Evolutionary conservation across 2,888 invertebrate genomes (phyloP).

Genomic region (Brenthis hecate): DNA sequence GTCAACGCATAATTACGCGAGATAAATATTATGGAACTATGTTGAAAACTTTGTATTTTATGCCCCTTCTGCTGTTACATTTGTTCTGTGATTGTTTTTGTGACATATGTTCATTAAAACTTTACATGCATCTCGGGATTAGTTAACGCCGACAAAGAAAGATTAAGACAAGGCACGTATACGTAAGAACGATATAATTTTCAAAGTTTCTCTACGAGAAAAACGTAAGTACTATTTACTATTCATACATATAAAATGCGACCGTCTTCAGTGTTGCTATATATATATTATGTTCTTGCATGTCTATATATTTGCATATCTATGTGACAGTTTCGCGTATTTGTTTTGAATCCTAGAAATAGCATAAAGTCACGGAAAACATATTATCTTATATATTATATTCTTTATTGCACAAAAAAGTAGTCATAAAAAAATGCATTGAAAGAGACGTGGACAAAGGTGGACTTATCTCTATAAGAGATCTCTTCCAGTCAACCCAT

Average conservation of each 20-base stretch:
- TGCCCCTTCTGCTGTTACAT: slow-evolving; percentile 10
- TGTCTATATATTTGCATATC: too few species aligned
- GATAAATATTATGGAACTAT: slow-evolving; percentile 44
- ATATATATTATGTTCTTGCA: too few species aligned
- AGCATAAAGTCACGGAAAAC: too few species aligned
- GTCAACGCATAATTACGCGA: slow-evolving; percentile 64
- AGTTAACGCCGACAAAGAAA: slow-evolving; percentile 1
- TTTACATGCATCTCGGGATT: slow-evolving; percentile 21
- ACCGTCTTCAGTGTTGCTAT: too few species aligned
- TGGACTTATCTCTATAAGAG: too few species aligned
- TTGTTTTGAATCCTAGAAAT: too few species aligned
- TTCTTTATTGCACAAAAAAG: too few species aligned
- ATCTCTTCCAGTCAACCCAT: too few species aligned
- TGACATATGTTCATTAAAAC: slow-evolving; percentile 26
- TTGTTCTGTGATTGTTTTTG: slow-evolving; percentile 29
- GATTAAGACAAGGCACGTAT: slow-evolving; percentile 4
- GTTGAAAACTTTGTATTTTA: slow-evolving; percentile 23
- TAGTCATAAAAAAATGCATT: too few species aligned
- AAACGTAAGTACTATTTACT: not conserved
- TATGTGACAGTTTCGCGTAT: too few species aligned
- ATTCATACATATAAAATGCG: not conserved
- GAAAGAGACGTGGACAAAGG: too few species aligned
- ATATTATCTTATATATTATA: too few species aligned
- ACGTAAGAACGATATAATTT: not conserved
- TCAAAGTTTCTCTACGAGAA: not conserved